Evolutionary conservation across 2,888 invertebrate species (phyloP).

Genomic region (Hybos culiciformis): DNA sequence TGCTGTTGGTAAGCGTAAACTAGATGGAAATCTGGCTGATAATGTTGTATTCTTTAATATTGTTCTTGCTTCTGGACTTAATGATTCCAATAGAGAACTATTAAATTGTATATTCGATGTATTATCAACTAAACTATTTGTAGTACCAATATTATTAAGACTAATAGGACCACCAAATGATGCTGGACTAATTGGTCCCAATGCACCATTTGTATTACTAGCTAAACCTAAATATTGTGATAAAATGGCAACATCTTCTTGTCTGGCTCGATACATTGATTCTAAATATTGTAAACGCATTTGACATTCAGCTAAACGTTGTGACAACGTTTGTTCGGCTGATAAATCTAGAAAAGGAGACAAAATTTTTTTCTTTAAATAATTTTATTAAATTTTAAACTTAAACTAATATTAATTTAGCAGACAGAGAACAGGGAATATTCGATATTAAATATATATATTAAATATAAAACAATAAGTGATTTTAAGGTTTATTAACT

Average conservation of each 20-base stretch:
- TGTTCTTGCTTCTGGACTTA: slow-evolving; percentile 36
- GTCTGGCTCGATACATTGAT: slow-evolving; percentile 59
- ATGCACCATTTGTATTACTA: background rate
- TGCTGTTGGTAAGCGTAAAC: slow-evolving; percentile 60
- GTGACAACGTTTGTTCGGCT: slow-evolving; percentile 51
- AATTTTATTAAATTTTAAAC: no score
- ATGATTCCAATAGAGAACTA: slow-evolving; percentile 27
- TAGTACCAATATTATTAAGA: slow-evolving; percentile 6
- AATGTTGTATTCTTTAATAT: slow-evolving; percentile 39
- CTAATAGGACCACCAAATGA: slow-evolving; percentile 5
- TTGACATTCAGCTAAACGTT: slow-evolving; percentile 60
- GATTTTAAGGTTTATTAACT: no score
- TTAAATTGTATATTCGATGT: slow-evolving; percentile 11
- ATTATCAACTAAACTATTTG: background rate
- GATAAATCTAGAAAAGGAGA: slow-evolving; percentile 46
- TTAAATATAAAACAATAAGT: no score
- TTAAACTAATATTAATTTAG: no score
- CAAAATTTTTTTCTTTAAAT: slow-evolving; percentile 1
- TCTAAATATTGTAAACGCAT: slow-evolving; percentile 66
- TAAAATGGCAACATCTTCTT: slow-evolving; percentile 59
- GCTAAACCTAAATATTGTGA: slow-evolving; percentile 42
- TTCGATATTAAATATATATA: no score
- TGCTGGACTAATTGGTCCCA: no score
- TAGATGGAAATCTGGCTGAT: slow-evolving; percentile 36
- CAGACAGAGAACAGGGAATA: no score